Base-by-base conservation (phyloP, 2,888 invertebrate species). In the Trissolcus brochymenae region DNA sequence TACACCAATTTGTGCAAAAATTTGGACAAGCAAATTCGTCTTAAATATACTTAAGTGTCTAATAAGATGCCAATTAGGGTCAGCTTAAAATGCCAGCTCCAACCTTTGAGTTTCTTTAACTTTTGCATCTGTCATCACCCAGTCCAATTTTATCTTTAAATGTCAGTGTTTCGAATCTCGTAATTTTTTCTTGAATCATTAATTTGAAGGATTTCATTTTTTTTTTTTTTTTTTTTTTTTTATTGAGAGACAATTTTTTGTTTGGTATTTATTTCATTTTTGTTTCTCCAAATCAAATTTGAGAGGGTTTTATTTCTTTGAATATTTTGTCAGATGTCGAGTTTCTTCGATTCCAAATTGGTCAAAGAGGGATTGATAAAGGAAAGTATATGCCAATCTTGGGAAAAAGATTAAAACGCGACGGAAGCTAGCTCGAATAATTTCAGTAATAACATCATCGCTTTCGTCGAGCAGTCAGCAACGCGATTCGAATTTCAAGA, bases 401-500 rank as follows among this genome's bases (percentile, higher is more conserved):
- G 49, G 16, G 35, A 53, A 54, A 62, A 62, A 43, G 14, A 35
- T 55, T 11, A 62, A 66, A 71, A 25, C 46, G 51, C 19, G 43
- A 51, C 51, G 53, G 70, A 50, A 66, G 49, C 56, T 49, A 65
- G 72, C 72, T 77, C 61, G 77, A 78, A 78, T 73, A 70, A 73
- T 78, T 78, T 78, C 56, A 65, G 71, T 78, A 78, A 78, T 74
- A 78, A 78, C 78, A 74, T 78, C 78, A 71, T 74, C 71, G 74
- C 71, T 78, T 78, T 72, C 76, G 64, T 72, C 67, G 73, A 73
- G 78, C 73, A 78, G 74, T 78, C 78, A 75, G 71, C 72, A 79
- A 73, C 79, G 76, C 79, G 72, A 76, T 77, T 77, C 73, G 77
- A 79, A 79, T 79, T 73, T 75, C 79, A 75, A 73, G 73, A 78